A percentile compares a stretch with the other conserved stretches of the same genome.
These are phyloP conservation scores for Chaetura pelagica DNA, from an alignment of 2,113 vertebrate species.

Conservation along the genomic window DNA sequence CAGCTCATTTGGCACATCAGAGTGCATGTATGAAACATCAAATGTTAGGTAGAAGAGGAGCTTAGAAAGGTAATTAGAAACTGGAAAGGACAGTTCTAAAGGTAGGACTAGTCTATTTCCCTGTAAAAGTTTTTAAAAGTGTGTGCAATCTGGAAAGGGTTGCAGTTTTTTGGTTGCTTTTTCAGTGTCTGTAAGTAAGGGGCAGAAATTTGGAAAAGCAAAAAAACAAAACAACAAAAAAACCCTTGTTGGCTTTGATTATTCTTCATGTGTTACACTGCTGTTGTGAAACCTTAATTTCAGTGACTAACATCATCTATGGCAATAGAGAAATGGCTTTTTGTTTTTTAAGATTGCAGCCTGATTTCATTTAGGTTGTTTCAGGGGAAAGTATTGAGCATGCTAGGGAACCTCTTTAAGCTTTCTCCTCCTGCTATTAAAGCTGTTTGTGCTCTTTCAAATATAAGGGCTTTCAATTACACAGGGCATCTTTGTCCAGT, in stretches of 20 bases:
- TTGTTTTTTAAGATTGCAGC: background rate
- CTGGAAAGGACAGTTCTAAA: background rate
- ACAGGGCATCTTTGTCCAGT: conserved; percentile 38
- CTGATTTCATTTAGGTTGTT: background rate
- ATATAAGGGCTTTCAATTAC: conserved; percentile 24
- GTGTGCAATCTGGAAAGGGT: background rate
- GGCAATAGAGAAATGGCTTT: background rate
- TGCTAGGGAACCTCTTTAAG: background rate
- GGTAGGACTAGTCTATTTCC: background rate
- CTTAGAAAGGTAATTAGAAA: background rate
- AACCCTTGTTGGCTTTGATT: background rate
- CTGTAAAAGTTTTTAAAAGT: background rate
- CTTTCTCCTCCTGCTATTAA: background rate
- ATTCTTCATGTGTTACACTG: background rate
- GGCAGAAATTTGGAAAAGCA: background rate
- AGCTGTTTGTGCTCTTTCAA: background rate
- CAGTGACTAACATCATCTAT: background rate
- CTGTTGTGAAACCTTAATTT: background rate
- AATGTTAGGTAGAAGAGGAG: background rate
- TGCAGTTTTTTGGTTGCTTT: background rate
- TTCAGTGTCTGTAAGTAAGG: background rate
- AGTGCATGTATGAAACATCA: background rate
- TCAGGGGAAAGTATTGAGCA: background rate
- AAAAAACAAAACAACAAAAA: background rate
- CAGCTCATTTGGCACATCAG: background rate